Evolutionary conservation across 2,797 vertebrate species (phyloP), one percentile per base, ranked within the genome.

Genomic region (Trichosurus vulpecula): DNA sequence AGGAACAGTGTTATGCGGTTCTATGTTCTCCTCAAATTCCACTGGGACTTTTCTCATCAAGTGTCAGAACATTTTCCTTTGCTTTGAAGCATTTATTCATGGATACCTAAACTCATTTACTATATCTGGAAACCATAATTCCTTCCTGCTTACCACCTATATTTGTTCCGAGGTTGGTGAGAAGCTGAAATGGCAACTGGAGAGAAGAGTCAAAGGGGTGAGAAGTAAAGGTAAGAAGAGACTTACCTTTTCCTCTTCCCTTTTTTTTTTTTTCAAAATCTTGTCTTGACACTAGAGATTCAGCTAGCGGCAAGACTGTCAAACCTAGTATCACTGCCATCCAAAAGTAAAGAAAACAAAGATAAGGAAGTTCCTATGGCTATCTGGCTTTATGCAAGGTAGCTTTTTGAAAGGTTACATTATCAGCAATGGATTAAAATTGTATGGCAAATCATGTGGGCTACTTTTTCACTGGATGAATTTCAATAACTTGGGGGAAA

Each of bases 401-500:
- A 81, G n/a, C 54, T 90, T 6, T 16, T 56, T 74, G 53, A 52
- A 96, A 91, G 0, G 35, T 66, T 57, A 95, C 91, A 92, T 92
- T 93, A 96, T 90, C 57, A 94, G 52, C 94, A n/a, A 52, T 95
- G 87, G 58, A 19, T 41, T 52, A 93, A 30, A 27, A 35, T 94
- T 96, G 92, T 91, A 57, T 55, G 91, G 91, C 52, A 87, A 96
- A 91, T 66, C 47, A 91, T 81, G 52, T 95, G 91, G 95, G 51
- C n/a, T 54, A 74, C 56, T 25, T 93, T 92, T 61, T 95, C 92
- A 94, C 91, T 89, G 93, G 9, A 5, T 51, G 22, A 93, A 95
- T 61, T 96, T 95, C 90, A 54, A 96, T 96, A 97, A 90, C 52
- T 89, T 94, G 96, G 90, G 52, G 74, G 22, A 27, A 47, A 92